A percentile compares a stretch with the other conserved stretches of the same genome.
Evolutionary conservation across 2,113 vertebrate species (phyloP).

Genomic region (Puma concolor): DNA sequence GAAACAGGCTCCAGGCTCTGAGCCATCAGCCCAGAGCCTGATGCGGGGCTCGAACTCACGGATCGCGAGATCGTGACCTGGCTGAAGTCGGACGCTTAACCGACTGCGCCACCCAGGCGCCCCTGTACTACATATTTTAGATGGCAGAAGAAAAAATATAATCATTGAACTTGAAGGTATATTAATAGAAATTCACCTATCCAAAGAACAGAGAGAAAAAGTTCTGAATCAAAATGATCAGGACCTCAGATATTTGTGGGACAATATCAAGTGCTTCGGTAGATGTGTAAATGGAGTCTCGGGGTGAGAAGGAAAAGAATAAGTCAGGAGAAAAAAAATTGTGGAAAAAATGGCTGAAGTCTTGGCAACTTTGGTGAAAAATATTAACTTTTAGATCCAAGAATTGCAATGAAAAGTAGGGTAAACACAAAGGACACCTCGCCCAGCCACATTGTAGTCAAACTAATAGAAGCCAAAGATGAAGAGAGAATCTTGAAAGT

Average conservation of each 20-base stretch:
- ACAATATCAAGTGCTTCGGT: neutral
- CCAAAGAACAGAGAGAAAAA: constrained; percentile 7
- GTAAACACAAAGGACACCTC: neutral
- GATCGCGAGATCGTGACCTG: too few relatives aligned
- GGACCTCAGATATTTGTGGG: neutral
- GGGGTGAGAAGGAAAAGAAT: neutral
- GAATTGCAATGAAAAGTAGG: neutral
- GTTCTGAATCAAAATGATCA: neutral
- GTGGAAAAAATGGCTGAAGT: neutral
- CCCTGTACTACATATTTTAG: constrained; percentile 3
- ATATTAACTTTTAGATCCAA: neutral
- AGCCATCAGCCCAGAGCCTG: too few relatives aligned
- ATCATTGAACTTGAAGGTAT: neutral
- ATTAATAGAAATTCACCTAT: constrained; percentile 8
- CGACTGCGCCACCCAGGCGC: too few relatives aligned
- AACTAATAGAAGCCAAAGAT: neutral
- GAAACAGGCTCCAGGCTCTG: too few relatives aligned
- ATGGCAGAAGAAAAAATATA: neutral
- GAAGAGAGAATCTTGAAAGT: neutral
- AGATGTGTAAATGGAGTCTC: neutral
- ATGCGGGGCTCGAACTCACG: too few relatives aligned
- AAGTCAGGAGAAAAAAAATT: neutral
- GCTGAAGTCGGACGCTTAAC: too few relatives aligned
- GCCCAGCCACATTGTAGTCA: neutral
- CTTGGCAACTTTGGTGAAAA: neutral